Conservation (phyloP, 2,113 vertebrate genomes). For the Meles meles region DNA sequence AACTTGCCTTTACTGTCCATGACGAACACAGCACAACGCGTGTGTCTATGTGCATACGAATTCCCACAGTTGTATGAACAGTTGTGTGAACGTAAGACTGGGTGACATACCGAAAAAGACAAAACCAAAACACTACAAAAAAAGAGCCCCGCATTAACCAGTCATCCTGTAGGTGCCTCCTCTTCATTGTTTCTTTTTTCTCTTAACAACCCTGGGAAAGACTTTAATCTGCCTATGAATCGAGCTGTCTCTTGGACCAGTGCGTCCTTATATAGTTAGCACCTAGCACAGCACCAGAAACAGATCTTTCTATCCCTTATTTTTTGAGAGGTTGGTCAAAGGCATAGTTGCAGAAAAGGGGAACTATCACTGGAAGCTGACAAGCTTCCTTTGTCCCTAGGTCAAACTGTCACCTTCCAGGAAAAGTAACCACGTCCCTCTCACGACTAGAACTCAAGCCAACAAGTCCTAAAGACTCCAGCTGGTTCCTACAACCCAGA, state of each 20-base stretch:
- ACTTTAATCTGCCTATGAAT: not conserved
- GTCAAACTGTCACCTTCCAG: not conserved
- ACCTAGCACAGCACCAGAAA: not conserved
- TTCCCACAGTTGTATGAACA: not conserved
- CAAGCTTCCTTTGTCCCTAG: not conserved
- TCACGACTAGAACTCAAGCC: not conserved
- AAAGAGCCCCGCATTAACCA: not conserved
- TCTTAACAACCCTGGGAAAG: not conserved
- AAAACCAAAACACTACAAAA: not conserved
- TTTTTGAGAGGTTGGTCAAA: not conserved
- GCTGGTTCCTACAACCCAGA: not conserved
- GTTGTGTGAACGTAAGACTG: not conserved
- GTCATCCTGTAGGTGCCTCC: not conserved
- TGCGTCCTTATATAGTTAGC: not conserved
- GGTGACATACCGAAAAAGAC: not conserved
- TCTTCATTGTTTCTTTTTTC: not conserved
- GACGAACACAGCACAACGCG: not conserved
- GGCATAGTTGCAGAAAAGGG: not conserved
- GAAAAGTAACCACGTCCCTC: not conserved
- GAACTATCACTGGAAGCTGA: not conserved
- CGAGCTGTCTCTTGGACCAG: not conserved
- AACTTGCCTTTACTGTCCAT: not conserved
- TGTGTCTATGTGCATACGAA: not conserved
- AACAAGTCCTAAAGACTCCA: not conserved
- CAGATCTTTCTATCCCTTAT: not conserved